Evolutionary conservation across 2,888 invertebrate species (phyloP).

Genomic region (Eucera pruinosa): DNA sequence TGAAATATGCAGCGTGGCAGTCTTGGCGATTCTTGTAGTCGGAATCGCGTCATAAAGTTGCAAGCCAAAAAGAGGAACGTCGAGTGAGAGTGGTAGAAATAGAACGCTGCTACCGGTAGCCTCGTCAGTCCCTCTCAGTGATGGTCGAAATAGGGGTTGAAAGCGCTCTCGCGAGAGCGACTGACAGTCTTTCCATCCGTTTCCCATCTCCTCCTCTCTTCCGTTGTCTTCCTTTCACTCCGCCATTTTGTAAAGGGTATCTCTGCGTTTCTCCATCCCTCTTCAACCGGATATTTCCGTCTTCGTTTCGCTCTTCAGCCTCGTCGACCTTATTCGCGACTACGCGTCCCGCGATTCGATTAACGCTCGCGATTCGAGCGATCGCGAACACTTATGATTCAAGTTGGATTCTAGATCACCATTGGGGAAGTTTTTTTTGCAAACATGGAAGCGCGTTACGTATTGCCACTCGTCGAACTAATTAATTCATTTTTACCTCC

Average conservation of each 20-base stretch:
- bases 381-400: no score
- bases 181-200: slow-evolving; percentile 22
- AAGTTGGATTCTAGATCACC: no score
- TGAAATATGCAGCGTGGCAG: no score
- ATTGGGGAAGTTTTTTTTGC: no score
- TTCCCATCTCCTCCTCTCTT: not conserved
- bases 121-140: slow-evolving; percentile 32
- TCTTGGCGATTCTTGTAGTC: no score
- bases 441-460: no score
- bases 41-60: slow-evolving; percentile 2
- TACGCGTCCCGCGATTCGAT: no score
- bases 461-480: no score
- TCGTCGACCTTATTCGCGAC: not conserved
- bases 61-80: not conserved
- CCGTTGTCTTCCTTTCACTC: slow-evolving; percentile 2
- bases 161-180: slow-evolving; percentile 30
- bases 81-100: slow-evolving; percentile 25
- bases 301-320: not conserved
- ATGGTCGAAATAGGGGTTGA: slow-evolving; percentile 34
- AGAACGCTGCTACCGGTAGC: slow-evolving; percentile 26
- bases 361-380: no score
- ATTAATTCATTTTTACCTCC: no score
- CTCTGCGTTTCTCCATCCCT: not conserved
- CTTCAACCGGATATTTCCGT: not conserved
- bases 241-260: slow-evolving; percentile 9